Percentiles rank a stretch among this genome's conserved stretches.
phyloP scores from a whole-genome alignment of 2,888 invertebrate genomes.

The Disparrhopalites patrizii region DNA sequence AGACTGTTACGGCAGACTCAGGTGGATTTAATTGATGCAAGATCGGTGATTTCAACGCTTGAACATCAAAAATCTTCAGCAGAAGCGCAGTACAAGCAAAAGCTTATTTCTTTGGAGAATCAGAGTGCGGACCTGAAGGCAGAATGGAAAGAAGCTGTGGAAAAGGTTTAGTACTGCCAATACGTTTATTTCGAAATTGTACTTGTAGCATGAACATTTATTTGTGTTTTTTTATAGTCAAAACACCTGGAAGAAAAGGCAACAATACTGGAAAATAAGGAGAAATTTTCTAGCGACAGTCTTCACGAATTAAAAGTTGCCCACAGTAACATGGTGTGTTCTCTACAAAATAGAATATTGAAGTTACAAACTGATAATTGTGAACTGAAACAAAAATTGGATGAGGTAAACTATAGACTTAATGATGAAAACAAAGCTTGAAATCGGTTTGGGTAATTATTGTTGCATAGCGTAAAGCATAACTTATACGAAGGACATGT shows the following conservation, averaged over 20 bases:
- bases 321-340: conserved; percentile 23
- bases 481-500: no score
- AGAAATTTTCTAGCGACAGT: conserved; percentile 27
- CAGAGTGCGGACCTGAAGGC: conserved; percentile 30
- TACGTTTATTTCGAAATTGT: background rate
- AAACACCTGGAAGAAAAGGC: conserved; percentile 30
- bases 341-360: conserved; percentile 28
- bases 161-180: conserved; percentile 27
- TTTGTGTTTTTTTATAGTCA: background rate
- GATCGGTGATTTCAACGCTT: conserved; percentile 35
- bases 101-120: conserved; percentile 32
- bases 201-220: background rate
- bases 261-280: conserved; percentile 24
- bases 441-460: background rate
- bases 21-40: conserved; percentile 40
- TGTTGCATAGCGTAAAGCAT: no score
- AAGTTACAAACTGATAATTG: conserved; percentile 32
- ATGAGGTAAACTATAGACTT: conserved; percentile 27
- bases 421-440: background rate
- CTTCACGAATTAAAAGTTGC: conserved; percentile 25
- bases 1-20: conserved; percentile 40
- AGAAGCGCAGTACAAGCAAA: conserved; percentile 32
- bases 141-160: conserved; percentile 29
- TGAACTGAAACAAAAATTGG: conserved; percentile 33
- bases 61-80: conserved; percentile 38